Evolutionary conservation across 2,113 vertebrate species (phyloP).

Genomic region (Sphyrna mokarran): DNA sequence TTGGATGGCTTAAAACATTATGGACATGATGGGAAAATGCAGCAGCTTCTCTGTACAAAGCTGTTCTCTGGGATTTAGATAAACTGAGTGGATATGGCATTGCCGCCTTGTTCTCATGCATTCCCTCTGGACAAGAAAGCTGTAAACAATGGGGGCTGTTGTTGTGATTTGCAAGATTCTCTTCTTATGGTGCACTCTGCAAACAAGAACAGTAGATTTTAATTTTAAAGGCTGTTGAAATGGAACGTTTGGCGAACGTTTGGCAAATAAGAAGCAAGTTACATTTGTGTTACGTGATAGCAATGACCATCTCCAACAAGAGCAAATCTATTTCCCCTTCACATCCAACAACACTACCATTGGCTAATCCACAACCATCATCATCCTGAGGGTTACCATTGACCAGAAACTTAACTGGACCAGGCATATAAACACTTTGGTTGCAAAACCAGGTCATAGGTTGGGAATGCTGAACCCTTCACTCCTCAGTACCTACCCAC

Average conservation of each 20-base stretch:
- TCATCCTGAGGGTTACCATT: too few relatives aligned
- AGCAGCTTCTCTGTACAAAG: constrained; percentile 21
- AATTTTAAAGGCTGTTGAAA: not conserved
- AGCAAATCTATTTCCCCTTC: too few relatives aligned
- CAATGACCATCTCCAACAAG: too few relatives aligned
- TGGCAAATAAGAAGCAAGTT: too few relatives aligned
- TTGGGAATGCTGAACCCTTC: too few relatives aligned
- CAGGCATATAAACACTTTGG: too few relatives aligned
- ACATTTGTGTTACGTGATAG: too few relatives aligned
- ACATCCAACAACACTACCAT: too few relatives aligned
- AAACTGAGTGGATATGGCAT: not conserved
- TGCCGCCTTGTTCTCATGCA: not conserved
- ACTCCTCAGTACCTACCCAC: too few relatives aligned
- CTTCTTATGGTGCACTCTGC: not conserved
- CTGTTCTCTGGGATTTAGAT: not conserved
- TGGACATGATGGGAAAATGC: not conserved
- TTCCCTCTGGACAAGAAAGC: not conserved
- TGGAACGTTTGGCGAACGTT: not conserved
- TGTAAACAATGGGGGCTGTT: not conserved
- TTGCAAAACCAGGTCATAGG: too few relatives aligned
- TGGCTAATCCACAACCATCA: too few relatives aligned
- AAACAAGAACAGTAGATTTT: not conserved
- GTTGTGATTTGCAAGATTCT: not conserved
- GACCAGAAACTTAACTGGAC: too few relatives aligned
- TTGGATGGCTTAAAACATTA: not conserved